Evolutionary conservation across 2,113 vertebrate species (phyloP), one percentile per base, ranked within the genome.

Genomic region (Grammomys surdaster): DNA sequence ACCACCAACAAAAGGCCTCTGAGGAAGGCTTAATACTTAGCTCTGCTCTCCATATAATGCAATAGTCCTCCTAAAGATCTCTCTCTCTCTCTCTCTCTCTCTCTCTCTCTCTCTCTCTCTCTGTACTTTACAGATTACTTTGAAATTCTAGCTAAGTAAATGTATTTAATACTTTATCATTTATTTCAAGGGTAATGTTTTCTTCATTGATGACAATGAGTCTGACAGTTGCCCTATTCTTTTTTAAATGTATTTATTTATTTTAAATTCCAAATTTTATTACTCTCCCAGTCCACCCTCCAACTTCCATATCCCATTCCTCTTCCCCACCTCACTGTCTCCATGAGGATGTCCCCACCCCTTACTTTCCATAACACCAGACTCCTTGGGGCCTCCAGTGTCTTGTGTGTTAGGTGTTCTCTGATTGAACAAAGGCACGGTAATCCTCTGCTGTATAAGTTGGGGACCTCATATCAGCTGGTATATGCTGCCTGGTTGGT

Each of bases 91-190:
- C 63, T 65, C 24, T 65, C 24, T 36, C 14, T 70, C 31, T 72
- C 24, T 65, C 63, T 65, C 24, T 65, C 24, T 36, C 14, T 70
- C 31, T 72, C 33, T 72, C 43, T 31, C 2, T 51, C 31, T 11
- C 16, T 17, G 9, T 33, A 12, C 20, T 58, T 20, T 16, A 8
- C 31, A 22, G 11, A 8, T 77, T 56, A 7, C 65, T 96, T 78
- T 89, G 28, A 95, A 93, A 92, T 89, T 72, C 28, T 92, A 94
- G 95, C 24, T 10, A 14, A 31, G 20, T 51, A 24, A 67, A 92
- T 40, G 9, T 51, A 9, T 12, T 40, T 82, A 54, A 5, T 73
- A 56, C 90, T 26, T 75, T 84, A 56, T 8, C 70, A 7, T 12
- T 31, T 90, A 11, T 63, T 88, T 95, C 54, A 75, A n/a, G 73